Evolutionary conservation across 2,797 vertebrate species (phyloP).

Genomic region (Pseudochirops corinnae): DNA sequence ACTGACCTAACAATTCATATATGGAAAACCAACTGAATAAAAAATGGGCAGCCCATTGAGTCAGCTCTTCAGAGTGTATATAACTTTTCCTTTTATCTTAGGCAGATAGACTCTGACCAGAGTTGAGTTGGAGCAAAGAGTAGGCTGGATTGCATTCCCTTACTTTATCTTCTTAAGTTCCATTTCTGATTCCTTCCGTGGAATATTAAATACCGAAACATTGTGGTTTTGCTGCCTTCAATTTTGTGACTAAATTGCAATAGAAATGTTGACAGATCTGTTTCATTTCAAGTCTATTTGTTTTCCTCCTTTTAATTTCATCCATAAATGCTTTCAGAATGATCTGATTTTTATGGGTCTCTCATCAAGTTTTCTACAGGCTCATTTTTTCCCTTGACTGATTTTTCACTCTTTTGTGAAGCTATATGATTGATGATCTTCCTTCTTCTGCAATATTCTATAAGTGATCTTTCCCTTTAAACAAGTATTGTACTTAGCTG

Average conservation of each 20-base stretch:
- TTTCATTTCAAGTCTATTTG: background rate
- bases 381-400: background rate
- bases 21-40: background rate
- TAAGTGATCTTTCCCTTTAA: background rate
- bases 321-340: background rate
- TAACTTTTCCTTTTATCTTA: background rate
- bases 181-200: background rate
- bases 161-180: background rate
- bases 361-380: background rate
- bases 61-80: background rate
- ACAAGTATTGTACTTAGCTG: background rate
- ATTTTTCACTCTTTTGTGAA: background rate
- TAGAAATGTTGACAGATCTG: background rate
- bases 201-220: background rate
- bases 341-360: background rate
- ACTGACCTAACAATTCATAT: background rate
- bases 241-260: background rate
- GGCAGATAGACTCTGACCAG: background rate
- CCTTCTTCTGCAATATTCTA: background rate
- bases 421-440: background rate
- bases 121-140: background rate
- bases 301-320: background rate
- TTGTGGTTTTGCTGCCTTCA: background rate
- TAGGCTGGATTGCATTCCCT: background rate
- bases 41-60: background rate